Conservation (phyloP, 2,797 vertebrate genomes). For the Allobates femoralis region DNA sequence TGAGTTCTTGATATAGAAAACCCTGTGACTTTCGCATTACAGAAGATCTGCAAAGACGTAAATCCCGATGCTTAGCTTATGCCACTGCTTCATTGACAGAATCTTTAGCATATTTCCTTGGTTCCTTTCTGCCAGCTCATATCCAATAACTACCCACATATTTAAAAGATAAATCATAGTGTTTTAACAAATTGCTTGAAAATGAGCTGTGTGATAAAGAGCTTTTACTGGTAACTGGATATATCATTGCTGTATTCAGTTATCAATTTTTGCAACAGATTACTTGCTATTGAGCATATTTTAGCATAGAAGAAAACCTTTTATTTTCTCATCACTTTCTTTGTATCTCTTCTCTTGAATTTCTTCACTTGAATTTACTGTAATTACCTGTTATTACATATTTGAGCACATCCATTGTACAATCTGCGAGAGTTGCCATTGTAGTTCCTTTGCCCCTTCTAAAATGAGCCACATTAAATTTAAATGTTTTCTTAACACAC, state of each 20-base stretch:
- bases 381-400: constrained; percentile 27
- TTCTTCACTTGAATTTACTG: constrained; percentile 21
- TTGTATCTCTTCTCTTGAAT: background rate
- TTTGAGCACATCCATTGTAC: constrained; percentile 24
- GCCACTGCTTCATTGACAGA: constrained; percentile 20
- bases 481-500: constrained; percentile 25
- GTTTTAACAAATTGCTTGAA: constrained; percentile 37
- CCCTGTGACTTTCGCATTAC: constrained; percentile 17
- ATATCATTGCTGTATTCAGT: constrained; percentile 10
- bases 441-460: constrained; percentile 23
- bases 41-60: constrained; percentile 32
- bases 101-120: constrained; percentile 11
- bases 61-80: constrained; percentile 37
- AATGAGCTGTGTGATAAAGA: constrained; percentile 23
- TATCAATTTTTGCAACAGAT: constrained; percentile 39
- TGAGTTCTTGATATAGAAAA: background rate
- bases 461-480: constrained; percentile 8
- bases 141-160: constrained; percentile 31
- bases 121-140: constrained; percentile 16
- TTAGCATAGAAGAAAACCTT: constrained; percentile 19
- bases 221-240: constrained; percentile 34
- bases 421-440: constrained; percentile 17
- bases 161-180: constrained; percentile 19
- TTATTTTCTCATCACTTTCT: constrained; percentile 25
- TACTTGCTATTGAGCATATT: constrained; percentile 22